These are phyloP conservation scores for Amphipyra berbera DNA, from an alignment of 2,888 invertebrate species.

Conservation along the genomic window DNA sequence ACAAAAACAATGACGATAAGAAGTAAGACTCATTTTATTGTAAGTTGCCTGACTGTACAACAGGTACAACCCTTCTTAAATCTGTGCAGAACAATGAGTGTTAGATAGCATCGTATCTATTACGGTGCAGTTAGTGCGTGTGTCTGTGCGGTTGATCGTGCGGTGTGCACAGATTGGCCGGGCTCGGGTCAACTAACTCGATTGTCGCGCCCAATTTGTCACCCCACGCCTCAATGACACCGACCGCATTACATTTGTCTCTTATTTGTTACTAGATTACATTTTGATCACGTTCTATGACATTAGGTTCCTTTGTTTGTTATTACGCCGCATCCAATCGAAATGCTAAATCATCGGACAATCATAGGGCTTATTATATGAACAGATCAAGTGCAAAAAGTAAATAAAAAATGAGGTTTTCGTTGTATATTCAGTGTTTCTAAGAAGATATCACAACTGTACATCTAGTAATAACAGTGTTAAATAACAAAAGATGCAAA, in stretches of 20 bases:
- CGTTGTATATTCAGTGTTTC: conserved; percentile 4
- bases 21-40: too few relatives aligned
- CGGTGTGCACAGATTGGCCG: conserved; percentile 73
- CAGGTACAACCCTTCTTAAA: conserved; percentile 39
- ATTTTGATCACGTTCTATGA: conserved; percentile 59
- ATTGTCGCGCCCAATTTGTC: conserved; percentile 87
- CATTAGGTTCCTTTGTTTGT: conserved; percentile 36
- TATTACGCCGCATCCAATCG: conserved; percentile 10
- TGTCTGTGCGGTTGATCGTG: conserved; percentile 71
- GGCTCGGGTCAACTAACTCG: conserved; percentile 86
- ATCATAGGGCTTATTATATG: background rate
- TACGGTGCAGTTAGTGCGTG: conserved; percentile 53
- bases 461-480: conserved; percentile 26
- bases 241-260: conserved; percentile 71
- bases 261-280: conserved; percentile 61
- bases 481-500: conserved; percentile 44
- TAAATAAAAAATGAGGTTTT: background rate
- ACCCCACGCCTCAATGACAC: conserved; percentile 72
- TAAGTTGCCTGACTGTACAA: too few relatives aligned
- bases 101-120: conserved; percentile 44
- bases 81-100: conserved; percentile 45
- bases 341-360: conserved; percentile 13
- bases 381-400: background rate
- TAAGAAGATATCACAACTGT: conserved; percentile 8
- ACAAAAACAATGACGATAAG: too few relatives aligned